Evolutionary conservation across 1,140 invertebrate species (phyloP).

Genomic region (Cyphomyrmex costatus): DNA sequence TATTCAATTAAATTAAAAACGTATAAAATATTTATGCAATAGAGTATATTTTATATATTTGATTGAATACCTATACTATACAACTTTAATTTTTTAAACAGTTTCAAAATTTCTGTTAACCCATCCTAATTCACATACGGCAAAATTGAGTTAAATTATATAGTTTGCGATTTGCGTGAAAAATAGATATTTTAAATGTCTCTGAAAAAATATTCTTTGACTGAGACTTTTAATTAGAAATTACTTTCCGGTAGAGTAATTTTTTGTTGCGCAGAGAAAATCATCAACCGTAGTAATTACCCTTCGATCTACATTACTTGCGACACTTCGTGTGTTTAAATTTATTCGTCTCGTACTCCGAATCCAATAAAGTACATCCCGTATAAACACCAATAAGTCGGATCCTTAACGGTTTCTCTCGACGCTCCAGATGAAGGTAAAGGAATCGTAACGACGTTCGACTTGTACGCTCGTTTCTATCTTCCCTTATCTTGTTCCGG

Average conservation of each 20-base stretch:
- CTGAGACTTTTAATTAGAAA: background rate
- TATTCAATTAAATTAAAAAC: too few species aligned
- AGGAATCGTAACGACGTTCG: slow-evolving; percentile 55
- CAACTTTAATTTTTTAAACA: too few species aligned
- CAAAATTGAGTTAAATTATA: background rate
- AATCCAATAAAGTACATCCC: slow-evolving; percentile 30
- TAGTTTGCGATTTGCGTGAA: background rate
- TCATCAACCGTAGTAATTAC: background rate
- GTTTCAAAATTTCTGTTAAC: too few species aligned
- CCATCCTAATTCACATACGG: background rate
- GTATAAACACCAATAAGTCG: slow-evolving; percentile 49
- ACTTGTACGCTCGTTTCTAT: slow-evolving; percentile 37
- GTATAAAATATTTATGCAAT: too few species aligned
- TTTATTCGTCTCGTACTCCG: slow-evolving; percentile 6
- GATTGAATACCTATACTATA: too few species aligned
- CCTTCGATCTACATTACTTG: background rate
- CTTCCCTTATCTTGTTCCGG: slow-evolving; percentile 20
- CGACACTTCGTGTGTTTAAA: slow-evolving; percentile 18
- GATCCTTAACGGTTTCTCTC: slow-evolving; percentile 34
- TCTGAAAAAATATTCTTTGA: background rate
- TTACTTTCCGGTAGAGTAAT: background rate
- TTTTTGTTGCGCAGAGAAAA: background rate
- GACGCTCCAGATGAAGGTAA: slow-evolving; percentile 36
- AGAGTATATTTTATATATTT: too few species aligned
- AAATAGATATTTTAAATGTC: background rate